A percentile compares a stretch with the other conserved stretches of the same genome.
Conservation (phyloP, 2,113 vertebrate genomes). For the Proterorhinus semilunaris region DNA sequence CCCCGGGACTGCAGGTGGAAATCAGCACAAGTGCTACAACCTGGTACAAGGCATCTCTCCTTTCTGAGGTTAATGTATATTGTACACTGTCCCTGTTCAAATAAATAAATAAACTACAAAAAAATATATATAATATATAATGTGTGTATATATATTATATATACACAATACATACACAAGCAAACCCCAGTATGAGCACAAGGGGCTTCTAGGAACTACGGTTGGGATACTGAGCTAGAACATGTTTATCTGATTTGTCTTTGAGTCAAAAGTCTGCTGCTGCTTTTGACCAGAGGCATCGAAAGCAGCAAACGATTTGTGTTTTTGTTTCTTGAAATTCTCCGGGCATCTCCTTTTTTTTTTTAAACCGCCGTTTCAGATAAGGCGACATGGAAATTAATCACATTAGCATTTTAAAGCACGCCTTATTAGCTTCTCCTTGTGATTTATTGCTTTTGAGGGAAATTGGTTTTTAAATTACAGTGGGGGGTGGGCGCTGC, state of each 20-base stretch:
- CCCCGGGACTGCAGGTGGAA: no score
- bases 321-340: slow-evolving; percentile 50
- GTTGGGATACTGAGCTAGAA: neutral
- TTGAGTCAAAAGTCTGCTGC: neutral
- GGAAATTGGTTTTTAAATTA: slow-evolving; percentile 41
- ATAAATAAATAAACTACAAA: no score
- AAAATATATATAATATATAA: no score
- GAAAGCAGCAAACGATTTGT: slow-evolving; percentile 21
- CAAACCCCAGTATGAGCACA: no score
- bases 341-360: slow-evolving; percentile 34
- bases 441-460: slow-evolving; percentile 66
- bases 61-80: no score
- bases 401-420: slow-evolving; percentile 65
- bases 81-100: no score
- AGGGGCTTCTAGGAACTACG: no score
- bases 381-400: slow-evolving; percentile 53
- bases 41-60: no score
- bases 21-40: no score
- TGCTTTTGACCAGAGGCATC: slow-evolving; percentile 21
- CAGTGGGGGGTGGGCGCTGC: slow-evolving; percentile 41
- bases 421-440: slow-evolving; percentile 50
- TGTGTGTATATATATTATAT: no score
- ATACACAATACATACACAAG: no score
- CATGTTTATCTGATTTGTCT: slow-evolving; percentile 33
- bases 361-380: slow-evolving; percentile 36